Evolutionary conservation across 2,113 vertebrate genomes (phyloP).

Genomic region (Hemibagrus wyckioides): DNA sequence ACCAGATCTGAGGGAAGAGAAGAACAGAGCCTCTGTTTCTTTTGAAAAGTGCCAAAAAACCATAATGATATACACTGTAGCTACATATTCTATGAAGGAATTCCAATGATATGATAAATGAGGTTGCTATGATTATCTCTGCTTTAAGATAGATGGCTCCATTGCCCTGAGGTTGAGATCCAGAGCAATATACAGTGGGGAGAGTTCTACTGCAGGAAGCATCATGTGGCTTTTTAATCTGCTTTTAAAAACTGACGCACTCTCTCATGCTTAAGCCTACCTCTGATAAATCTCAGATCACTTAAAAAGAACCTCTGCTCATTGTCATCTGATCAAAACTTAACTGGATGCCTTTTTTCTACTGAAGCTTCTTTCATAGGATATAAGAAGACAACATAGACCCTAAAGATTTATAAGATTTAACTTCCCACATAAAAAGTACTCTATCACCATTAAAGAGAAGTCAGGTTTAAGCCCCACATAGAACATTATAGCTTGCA

Average conservation of each 20-base stretch:
- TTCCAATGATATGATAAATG: slow-evolving; percentile 35
- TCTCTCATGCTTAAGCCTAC: slow-evolving; percentile 35
- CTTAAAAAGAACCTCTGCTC: slow-evolving; percentile 56
- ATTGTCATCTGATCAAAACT: slow-evolving; percentile 60
- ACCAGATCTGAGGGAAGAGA: slow-evolving; percentile 67
- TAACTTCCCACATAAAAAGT: slow-evolving; percentile 75
- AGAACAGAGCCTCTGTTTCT: slow-evolving; percentile 30
- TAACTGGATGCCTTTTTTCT: slow-evolving; percentile 49
- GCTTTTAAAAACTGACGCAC: slow-evolving; percentile 50
- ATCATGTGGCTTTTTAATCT: slow-evolving; percentile 54
- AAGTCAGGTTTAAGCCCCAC: slow-evolving; percentile 66
- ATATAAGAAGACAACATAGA: slow-evolving; percentile 55
- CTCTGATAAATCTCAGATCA: slow-evolving; percentile 57
- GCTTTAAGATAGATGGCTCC: slow-evolving; percentile 34
- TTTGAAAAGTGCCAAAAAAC: slow-evolving; percentile 28
- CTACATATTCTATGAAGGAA: slow-evolving; percentile 10
- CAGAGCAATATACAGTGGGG: slow-evolving; percentile 26
- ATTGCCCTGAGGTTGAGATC: slow-evolving; percentile 31
- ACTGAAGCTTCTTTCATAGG: slow-evolving; percentile 59
- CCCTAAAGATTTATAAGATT: slow-evolving; percentile 69
- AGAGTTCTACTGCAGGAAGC: slow-evolving; percentile 44
- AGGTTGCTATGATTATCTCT: slow-evolving; percentile 34
- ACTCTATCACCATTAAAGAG: slow-evolving; percentile 73
- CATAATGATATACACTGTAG: slow-evolving; percentile 22
- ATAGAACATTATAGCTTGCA: slow-evolving; percentile 59